These are phyloP conservation scores for Aspidapion aeneum DNA, from an alignment of 2,888 invertebrate genomes.

Conservation along the genomic window DNA sequence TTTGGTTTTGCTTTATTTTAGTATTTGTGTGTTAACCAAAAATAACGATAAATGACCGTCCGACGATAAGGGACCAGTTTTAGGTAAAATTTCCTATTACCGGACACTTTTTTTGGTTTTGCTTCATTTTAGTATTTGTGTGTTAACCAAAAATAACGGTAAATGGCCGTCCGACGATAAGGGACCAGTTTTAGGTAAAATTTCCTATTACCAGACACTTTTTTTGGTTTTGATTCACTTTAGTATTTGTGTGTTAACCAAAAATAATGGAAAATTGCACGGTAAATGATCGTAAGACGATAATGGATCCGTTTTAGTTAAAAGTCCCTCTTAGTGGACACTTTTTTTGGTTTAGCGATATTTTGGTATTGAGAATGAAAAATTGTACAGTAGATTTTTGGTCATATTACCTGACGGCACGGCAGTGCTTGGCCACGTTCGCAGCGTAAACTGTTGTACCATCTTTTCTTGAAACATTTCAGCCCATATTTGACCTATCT, in stretches of 20 bases:
- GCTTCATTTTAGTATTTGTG: too few species aligned
- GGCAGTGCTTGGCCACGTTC: too few species aligned
- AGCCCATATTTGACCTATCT: too few species aligned
- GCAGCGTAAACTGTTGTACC: too few species aligned
- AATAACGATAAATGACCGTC: constrained; percentile 82
- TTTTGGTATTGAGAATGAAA: constrained; percentile 81
- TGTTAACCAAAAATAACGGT: constrained; percentile 79
- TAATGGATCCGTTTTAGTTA: constrained; percentile 87
- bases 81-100: constrained; percentile 49
- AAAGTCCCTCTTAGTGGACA: too few species aligned
- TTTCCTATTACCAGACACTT: too few species aligned
- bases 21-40: constrained; percentile 79
- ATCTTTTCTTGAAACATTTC: too few species aligned
- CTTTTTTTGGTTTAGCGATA: too few species aligned
- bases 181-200: constrained; percentile 67
- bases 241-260: constrained; percentile 77
- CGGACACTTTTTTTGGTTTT: too few species aligned
- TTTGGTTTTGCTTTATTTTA: too few species aligned
- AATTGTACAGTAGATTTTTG: constrained; percentile 88
- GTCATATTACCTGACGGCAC: too few species aligned
- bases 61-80: constrained; percentile 90
- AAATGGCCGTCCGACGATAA: constrained; percentile 90
- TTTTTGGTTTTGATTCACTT: too few species aligned
- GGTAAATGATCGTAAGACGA: constrained; percentile 90
- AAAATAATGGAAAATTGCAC: constrained; percentile 82